Evolutionary conservation across 2,888 invertebrate species (phyloP), one percentile per base, ranked within the genome.

Genomic region (Orchestes rusci): DNA sequence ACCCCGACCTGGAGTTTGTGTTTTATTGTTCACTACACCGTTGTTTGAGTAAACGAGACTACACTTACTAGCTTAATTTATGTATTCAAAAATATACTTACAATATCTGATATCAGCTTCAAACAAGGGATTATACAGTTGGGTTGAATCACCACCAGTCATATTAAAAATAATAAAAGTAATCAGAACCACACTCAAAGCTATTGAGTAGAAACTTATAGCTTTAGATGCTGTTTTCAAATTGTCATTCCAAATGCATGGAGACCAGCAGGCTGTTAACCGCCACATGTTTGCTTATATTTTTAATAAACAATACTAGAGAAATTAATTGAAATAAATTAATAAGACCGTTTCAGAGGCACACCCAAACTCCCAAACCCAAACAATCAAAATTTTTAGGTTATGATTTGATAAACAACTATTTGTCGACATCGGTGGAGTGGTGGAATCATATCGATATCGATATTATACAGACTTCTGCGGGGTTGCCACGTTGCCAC

Each of bases 41-140:
- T n/a, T n/a, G n/a, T n/a, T n/a, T n/a, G n/a, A n/a, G n/a, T n/a
- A n/a, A n/a, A n/a, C 23, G 23, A 5, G 5, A 23, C 10, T 7
- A 23, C 23, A 23, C 23, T 10, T 10, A 23, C 10, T 23, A 5
- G 23, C 7, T 23, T 23, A 7, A 5, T 23, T 23, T 10, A 5
- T 23, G 23, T 10, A 10, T 19, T 7, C n/a, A n/a, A n/a, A n/a
- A n/a, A n/a, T 35, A 45, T 53, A 77, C 82, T 76, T 69, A 85
- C 84, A 82, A 53, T 70, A 69, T 61, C 84, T 73, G 4, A 88
- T 77, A 69, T 91, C 90, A 19, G 90, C 80, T 70, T 93, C 92
- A 68, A 92, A 93, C 20, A 90, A 71, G 0, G 92, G 92, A 60
- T 85, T 86, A 72, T 90, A 92, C 3, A 91, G 70, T 64, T 91